Conservation (phyloP, 2,888 invertebrate species). For the Dorcus parallelipipedus region DNA sequence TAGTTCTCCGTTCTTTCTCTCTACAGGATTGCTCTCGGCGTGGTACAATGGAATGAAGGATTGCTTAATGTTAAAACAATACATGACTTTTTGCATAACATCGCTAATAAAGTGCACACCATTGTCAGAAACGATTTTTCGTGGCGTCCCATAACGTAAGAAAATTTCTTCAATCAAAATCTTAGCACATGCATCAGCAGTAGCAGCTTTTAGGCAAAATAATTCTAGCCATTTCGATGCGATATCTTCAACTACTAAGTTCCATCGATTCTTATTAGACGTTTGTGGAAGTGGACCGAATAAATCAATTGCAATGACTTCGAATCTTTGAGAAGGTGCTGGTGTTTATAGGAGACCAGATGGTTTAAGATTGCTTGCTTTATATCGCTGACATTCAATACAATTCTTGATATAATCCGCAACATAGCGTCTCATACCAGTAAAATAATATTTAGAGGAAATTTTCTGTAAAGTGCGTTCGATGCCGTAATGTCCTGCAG, state of each 20-base stretch:
- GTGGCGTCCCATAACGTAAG: constrained; percentile 31
- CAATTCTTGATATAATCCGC: constrained; percentile 15
- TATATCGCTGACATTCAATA: constrained; percentile 19
- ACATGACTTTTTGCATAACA: constrained; percentile 35
- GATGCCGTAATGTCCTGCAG: constrained; percentile 27
- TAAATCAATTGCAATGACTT: background rate
- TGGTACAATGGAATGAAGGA: constrained; percentile 35
- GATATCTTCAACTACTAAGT: constrained; percentile 30
- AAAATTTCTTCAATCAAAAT: constrained; percentile 29
- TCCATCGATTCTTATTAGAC: constrained; percentile 18
- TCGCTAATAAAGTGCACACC: constrained; percentile 33
- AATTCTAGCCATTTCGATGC: constrained; percentile 32
- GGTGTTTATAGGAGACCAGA: constrained; percentile 12
- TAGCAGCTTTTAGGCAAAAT: constrained; percentile 23
- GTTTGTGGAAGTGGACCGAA: background rate
- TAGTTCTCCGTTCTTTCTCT: constrained; percentile 34
- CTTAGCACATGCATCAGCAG: constrained; percentile 26
- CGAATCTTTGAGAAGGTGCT: background rate
- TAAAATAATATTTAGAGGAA: constrained; percentile 18
- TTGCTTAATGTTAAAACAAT: constrained; percentile 2
- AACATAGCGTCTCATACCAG: background rate
- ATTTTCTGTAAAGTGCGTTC: constrained; percentile 20
- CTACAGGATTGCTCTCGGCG: constrained; percentile 38
- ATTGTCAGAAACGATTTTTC: too few relatives aligned
- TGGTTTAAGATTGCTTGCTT: constrained; percentile 16